These are phyloP conservation scores for Labia minor DNA, from an alignment of 2,888 invertebrate genomes.

Conservation along the genomic window DNA sequence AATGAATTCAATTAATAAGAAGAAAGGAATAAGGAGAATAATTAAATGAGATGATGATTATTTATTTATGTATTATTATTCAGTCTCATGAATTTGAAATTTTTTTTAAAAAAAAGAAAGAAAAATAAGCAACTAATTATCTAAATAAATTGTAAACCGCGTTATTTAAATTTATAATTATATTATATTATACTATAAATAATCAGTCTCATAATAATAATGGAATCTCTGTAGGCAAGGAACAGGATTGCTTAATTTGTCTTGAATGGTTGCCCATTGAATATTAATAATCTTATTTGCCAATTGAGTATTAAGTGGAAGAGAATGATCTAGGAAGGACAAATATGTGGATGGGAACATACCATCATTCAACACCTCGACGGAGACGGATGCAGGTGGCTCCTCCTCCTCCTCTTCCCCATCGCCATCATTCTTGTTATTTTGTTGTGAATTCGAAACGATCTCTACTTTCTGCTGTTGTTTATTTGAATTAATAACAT, in stretches of 20 bases:
- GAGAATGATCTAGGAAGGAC: constrained; percentile 5
- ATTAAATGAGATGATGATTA: too few species aligned
- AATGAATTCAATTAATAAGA: too few species aligned
- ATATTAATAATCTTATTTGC: neutral
- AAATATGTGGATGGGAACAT: neutral
- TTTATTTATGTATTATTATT: too few species aligned
- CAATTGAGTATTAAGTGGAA: neutral
- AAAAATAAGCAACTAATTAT: too few species aligned
- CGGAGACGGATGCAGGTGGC: constrained; percentile 23
- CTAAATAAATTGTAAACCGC: too few species aligned
- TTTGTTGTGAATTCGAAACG: neutral
- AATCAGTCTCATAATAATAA: neutral
- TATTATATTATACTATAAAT: too few species aligned
- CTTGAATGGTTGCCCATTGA: neutral
- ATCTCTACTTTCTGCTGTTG: too few species aligned
- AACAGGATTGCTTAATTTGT: neutral
- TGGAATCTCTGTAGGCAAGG: neutral
- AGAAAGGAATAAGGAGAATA: too few species aligned
- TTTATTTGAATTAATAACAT: too few species aligned
- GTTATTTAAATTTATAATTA: too few species aligned
- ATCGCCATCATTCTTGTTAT: constrained; percentile 33
- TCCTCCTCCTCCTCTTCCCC: constrained; percentile 9
- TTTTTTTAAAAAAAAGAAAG: too few species aligned
- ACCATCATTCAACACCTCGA: constrained; percentile 27
- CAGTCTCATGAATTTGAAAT: too few species aligned